phyloP scores from a whole-genome alignment of 2,113 vertebrate species.

The Indicator indicator region DNA sequence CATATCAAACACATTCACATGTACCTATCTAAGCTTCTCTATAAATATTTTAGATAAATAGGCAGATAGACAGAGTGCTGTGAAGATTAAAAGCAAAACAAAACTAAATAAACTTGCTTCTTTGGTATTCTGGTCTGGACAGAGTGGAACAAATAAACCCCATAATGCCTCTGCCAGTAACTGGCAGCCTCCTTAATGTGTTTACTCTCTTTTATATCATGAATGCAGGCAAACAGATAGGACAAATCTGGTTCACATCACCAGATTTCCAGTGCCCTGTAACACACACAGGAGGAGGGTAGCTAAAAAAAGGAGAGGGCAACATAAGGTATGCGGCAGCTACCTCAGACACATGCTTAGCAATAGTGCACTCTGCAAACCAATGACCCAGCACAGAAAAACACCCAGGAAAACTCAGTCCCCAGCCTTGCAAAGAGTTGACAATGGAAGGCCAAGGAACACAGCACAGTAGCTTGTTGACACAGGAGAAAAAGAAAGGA shows the following conservation, averaged over 20 bases:
- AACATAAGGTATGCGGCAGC: neutral
- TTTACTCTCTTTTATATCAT: neutral
- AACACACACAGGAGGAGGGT: neutral
- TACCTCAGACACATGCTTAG: neutral
- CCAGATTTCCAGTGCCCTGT: neutral
- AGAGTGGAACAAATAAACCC: neutral
- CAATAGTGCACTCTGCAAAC: neutral
- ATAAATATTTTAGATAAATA: slow-evolving; percentile 44
- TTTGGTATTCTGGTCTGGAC: neutral
- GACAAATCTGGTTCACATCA: neutral
- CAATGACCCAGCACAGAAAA: neutral
- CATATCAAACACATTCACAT: neutral
- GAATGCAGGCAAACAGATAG: neutral
- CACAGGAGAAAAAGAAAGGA: neutral
- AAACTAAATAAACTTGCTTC: neutral
- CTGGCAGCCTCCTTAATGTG: neutral
- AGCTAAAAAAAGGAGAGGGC: slow-evolving; percentile 18
- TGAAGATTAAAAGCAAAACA: slow-evolving; percentile 23
- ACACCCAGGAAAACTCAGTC: neutral
- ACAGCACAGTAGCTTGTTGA: neutral
- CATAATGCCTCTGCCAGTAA: neutral
- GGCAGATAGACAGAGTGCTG: neutral
- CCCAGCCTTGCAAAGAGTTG: neutral
- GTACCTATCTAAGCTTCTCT: neutral
- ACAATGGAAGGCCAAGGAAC: neutral